Percentiles rank a stretch among this genome's conserved stretches.
Evolutionary conservation across 2,113 vertebrate species (phyloP).

Genomic region (Potamarius usumacintae): DNA sequence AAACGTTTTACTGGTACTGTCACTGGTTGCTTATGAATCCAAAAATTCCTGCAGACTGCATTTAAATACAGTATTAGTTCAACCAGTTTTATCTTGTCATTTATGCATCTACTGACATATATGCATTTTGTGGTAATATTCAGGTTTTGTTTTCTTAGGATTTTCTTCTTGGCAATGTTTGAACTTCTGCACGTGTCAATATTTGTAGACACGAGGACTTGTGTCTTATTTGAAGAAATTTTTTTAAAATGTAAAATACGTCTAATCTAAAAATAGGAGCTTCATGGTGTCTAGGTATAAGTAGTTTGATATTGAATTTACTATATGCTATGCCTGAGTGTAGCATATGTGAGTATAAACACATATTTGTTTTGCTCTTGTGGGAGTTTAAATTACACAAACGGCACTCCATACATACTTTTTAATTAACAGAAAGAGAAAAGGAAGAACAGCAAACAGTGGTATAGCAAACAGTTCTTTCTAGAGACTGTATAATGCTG

Average conservation of each 20-base stretch:
- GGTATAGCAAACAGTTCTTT: not conserved
- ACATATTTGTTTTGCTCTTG: not conserved
- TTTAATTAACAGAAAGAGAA: not conserved
- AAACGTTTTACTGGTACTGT: too few relatives aligned
- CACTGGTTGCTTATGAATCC: not conserved
- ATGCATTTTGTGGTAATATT: not conserved
- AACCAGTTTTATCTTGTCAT: not conserved
- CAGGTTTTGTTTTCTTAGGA: not conserved
- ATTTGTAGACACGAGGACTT: not conserved
- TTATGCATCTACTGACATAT: not conserved
- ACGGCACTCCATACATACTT: not conserved
- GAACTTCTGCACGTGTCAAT: not conserved
- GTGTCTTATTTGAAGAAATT: not conserved
- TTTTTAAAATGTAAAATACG: not conserved
- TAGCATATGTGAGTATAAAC: not conserved
- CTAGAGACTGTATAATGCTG: not conserved
- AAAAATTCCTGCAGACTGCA: not conserved
- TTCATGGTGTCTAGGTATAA: not conserved
- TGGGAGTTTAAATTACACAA: not conserved
- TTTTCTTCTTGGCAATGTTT: not conserved
- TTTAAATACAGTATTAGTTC: not conserved
- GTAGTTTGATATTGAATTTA: not conserved
- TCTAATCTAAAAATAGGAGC: not conserved
- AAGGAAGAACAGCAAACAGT: too few relatives aligned
- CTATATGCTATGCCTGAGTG: not conserved